These are phyloP conservation scores for Helicorthomorpha holstii DNA, from an alignment of 1,140 invertebrate genomes.

Conservation along the genomic window DNA sequence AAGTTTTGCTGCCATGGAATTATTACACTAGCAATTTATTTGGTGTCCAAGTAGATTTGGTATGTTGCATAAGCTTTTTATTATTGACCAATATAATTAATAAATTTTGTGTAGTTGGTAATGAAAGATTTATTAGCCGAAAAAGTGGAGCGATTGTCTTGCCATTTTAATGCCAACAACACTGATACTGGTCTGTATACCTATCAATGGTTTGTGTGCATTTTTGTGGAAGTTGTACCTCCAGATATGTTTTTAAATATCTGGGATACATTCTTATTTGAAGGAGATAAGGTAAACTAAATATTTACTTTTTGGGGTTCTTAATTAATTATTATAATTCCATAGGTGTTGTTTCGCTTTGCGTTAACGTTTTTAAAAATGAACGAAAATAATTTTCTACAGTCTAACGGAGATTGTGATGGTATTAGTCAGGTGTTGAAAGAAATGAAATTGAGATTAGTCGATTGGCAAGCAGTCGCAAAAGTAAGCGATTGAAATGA, in stretches of 20 bases:
- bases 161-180: constrained; percentile 30
- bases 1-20: constrained; percentile 33
- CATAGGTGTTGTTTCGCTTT: constrained; percentile 35
- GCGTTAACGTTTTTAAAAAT: constrained; percentile 35
- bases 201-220: constrained; percentile 40
- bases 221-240: constrained; percentile 37
- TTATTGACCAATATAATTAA: background rate
- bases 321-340: background rate
- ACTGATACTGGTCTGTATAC: constrained; percentile 36
- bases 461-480: too few species aligned
- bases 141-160: constrained; percentile 30
- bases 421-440: constrained; percentile 27
- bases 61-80: background rate
- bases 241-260: constrained; percentile 33
- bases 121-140: constrained; percentile 35
- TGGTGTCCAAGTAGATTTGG: constrained; percentile 39
- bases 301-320: too few species aligned
- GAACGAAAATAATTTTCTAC: constrained; percentile 30
- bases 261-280: constrained; percentile 40
- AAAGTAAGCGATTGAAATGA: too few species aligned
- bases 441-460: too few species aligned
- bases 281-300: constrained; percentile 33
- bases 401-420: constrained; percentile 21
- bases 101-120: constrained; percentile 23
- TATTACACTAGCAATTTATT: constrained; percentile 33